phyloP scores from a whole-genome alignment of 2,797 vertebrate species.

The Bovichtus variegatus region DNA sequence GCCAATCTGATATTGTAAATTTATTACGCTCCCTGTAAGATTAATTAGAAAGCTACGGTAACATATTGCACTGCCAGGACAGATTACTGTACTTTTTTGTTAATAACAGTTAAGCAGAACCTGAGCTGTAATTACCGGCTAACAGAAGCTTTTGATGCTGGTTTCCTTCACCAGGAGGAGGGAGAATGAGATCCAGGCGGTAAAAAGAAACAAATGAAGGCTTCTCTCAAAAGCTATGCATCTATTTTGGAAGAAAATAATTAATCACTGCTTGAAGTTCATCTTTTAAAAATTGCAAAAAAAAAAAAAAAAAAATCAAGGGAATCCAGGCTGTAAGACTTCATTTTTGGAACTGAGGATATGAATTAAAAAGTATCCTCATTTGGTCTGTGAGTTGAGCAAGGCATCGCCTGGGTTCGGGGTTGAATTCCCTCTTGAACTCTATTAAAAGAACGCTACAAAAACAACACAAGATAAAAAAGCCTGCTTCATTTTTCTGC shows the following conservation, averaged over 20 bases:
- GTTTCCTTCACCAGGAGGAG: constrained; percentile 91
- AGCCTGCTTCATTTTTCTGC: not conserved
- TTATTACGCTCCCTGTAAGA: constrained; percentile 99
- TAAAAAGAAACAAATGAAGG: constrained; percentile 62
- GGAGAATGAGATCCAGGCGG: constrained; percentile 83
- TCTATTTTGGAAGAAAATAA: constrained; percentile 69
- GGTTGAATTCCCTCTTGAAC: constrained; percentile 21
- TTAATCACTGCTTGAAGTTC: constrained; percentile 69
- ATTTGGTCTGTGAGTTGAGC: constrained; percentile 32
- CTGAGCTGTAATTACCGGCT: constrained; percentile 97
- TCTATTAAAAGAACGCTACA: not conserved
- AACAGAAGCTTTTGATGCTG: constrained; percentile 95
- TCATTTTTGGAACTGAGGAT: constrained; percentile 38
- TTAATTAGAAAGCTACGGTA: constrained; percentile 99
- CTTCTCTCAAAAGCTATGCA: constrained; percentile 85
- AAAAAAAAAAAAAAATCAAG: constrained; percentile 34
- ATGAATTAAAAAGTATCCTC: constrained; percentile 27
- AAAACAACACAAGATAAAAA: not conserved
- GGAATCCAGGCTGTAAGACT: constrained; percentile 39
- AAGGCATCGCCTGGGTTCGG: constrained; percentile 1
- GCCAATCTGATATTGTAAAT: constrained; percentile 99
- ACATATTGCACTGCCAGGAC: constrained; percentile 98
- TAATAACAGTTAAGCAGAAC: constrained; percentile 98
- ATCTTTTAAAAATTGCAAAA: constrained; percentile 57
- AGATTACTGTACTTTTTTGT: constrained; percentile 97